Conservation (phyloP, 2,797 vertebrate species). For the Cyprinodon diabolis region DNA sequence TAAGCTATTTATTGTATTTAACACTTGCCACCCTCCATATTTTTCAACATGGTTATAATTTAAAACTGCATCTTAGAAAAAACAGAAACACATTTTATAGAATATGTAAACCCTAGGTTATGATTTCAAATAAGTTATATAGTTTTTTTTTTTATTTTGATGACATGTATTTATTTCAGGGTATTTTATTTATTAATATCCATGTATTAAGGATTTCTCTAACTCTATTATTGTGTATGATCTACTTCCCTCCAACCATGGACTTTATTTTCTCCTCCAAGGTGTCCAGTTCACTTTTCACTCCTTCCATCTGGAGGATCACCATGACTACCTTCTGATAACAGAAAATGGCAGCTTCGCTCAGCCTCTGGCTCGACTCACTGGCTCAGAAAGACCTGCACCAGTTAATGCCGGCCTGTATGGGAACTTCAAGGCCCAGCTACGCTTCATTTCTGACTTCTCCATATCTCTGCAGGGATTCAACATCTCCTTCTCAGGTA, state of each 20-base stretch:
- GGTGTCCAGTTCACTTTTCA: constrained; percentile 84
- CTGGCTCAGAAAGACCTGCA: constrained; percentile 76
- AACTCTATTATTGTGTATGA: neutral
- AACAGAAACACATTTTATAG: too few species aligned
- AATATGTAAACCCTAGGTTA: too few species aligned
- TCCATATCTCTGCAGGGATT: constrained; percentile 84
- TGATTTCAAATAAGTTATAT: too few species aligned
- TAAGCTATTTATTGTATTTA: too few species aligned
- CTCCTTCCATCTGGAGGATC: constrained; percentile 84
- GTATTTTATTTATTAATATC: neutral
- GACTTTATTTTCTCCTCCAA: constrained; percentile 46
- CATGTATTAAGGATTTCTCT: neutral
- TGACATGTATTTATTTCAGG: neutral
- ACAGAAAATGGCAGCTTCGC: constrained; percentile 83
- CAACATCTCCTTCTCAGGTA: constrained; percentile 84
- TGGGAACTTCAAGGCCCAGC: constrained; percentile 84
- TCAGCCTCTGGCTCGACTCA: constrained; percentile 81
- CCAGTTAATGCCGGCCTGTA: constrained; percentile 81
- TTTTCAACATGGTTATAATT: too few species aligned
- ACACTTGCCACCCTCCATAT: too few species aligned
- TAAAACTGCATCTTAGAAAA: too few species aligned
- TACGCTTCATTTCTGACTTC: constrained; percentile 85
- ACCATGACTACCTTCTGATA: constrained; percentile 85
- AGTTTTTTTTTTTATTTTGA: too few species aligned
- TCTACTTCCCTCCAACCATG: constrained; percentile 2